A percentile compares a stretch with the other conserved stretches of the same genome.
phyloP scores from a whole-genome alignment of 2,113 vertebrate species.

The Corynorhinus townsendii region DNA sequence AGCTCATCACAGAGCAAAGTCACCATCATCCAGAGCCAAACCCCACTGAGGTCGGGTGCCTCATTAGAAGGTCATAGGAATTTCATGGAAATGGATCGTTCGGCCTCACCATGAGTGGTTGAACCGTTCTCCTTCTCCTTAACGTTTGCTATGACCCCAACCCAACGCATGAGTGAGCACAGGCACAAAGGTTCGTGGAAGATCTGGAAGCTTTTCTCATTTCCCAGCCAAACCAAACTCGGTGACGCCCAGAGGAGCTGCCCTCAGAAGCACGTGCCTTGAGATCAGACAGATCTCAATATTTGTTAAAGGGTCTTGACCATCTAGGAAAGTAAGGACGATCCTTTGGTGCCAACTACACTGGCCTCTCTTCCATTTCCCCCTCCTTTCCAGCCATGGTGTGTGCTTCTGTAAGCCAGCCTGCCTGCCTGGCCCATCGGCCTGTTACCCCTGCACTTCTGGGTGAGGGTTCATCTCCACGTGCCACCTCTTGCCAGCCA shows the following conservation, averaged over 20 bases:
- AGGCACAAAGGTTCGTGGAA: background rate
- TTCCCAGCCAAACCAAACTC: background rate
- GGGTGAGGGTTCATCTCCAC: accelerated
- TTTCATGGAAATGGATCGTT: background rate
- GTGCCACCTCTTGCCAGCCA: background rate
- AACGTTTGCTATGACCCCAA: background rate
- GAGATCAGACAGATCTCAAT: background rate
- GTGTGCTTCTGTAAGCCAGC: too few relatives aligned
- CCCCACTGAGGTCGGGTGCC: background rate
- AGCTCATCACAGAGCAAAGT: background rate
- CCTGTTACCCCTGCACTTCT: background rate
- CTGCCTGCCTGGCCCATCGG: background rate
- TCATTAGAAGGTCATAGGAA: accelerated
- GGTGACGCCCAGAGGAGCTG: background rate
- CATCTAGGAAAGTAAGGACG: background rate
- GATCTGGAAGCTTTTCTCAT: background rate
- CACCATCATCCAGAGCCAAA: background rate
- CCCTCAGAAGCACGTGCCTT: background rate
- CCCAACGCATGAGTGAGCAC: background rate
- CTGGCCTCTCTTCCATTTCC: background rate
- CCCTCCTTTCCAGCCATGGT: background rate
- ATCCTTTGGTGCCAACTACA: background rate
- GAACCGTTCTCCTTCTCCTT: background rate
- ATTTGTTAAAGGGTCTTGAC: background rate
- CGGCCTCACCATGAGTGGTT: background rate